phyloP scores from a whole-genome alignment of 64 coral and sea anemone genomes.

The Stichodactyla helianthus region DNA sequence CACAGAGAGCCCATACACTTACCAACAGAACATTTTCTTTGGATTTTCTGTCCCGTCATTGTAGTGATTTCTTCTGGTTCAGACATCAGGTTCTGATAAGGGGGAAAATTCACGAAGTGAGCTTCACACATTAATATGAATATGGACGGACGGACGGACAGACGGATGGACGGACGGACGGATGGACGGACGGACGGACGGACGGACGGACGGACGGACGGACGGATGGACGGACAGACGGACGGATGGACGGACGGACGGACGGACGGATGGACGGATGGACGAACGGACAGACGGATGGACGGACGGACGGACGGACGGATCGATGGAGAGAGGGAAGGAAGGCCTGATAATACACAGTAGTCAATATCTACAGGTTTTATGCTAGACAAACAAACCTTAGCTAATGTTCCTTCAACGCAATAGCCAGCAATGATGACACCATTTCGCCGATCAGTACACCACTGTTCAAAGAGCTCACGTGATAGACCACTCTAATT shows the following conservation, averaged over 20 bases:
- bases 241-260: too few relatives aligned
- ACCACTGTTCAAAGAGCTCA: slow-evolving; percentile 99
- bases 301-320: too few relatives aligned
- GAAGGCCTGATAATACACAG: background rate
- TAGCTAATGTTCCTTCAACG: slow-evolving; percentile 93
- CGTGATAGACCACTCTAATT: slow-evolving; percentile 90
- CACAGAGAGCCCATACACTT: background rate
- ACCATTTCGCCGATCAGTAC: slow-evolving; percentile 93
- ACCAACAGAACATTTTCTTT: slow-evolving; percentile 95
- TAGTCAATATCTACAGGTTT: too few relatives aligned
- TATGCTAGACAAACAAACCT: slow-evolving; percentile 33
- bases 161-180: too few relatives aligned
- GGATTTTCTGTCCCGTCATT: slow-evolving; percentile 93
- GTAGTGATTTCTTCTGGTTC: slow-evolving; percentile 91
- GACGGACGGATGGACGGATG: too few relatives aligned
- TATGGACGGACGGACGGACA: too few relatives aligned
- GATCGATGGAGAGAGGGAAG: too few relatives aligned
- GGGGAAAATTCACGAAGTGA: background rate
- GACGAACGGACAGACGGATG: too few relatives aligned
- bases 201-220: too few relatives aligned
- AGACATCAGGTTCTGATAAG: slow-evolving; percentile 80
- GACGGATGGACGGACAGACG: too few relatives aligned
- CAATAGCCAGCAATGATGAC: slow-evolving; percentile 98
- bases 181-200: too few relatives aligned
- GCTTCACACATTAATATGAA: too few relatives aligned